Base-by-base conservation (phyloP, 1,140 invertebrate genomes). In the Lutraria rhynchaena region DNA sequence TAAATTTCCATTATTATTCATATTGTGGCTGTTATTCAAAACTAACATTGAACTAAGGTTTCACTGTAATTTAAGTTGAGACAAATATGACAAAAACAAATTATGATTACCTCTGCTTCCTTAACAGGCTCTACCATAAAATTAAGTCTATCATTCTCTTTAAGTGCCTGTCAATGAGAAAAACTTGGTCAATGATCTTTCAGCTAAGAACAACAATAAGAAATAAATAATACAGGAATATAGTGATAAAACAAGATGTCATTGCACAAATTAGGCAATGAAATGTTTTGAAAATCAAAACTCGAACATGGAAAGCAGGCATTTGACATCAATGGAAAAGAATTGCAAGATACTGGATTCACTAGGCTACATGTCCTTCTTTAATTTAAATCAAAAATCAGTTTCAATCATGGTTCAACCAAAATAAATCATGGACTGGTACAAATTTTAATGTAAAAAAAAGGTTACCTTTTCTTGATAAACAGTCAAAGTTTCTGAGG, bases 101-200 rank as follows among this genome's bases (percentile, higher is more conserved):
- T n/a, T n/a, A n/a, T n/a, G n/a, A n/a, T n/a, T 80, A 88, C 87
- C 80, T 83, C 82, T 46, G 87, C 87, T 74, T 88, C 87, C 19
- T 15, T 22, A 13, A 88, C 76, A n/a, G 85, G 82, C 71, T 86
- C 84, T n/a, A 84, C 80, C 4, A 88, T 67, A 53, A 83, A 88
- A 70, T 88, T 88, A 37, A 86, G 31, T 33, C 69, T 58, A 19
- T 84, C 57, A 46, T 87, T 74, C 29, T 77, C 61, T 74, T 85
- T 65, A 67, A 88, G 33, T 19, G 87, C 87, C 87, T 88, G 82
- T 13, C 71, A 41, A 41, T 69, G 27, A 70, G 37, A 65, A 49
- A 61, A 35, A 60, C 17, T n/a, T n/a, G n/a, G n/a, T n/a, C n/a
- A n/a, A n/a, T n/a, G n/a, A n/a, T n/a, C n/a, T n/a, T n/a, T 37